Conservation (phyloP, 2,888 invertebrate species). For the Acronicta aceris region DNA sequence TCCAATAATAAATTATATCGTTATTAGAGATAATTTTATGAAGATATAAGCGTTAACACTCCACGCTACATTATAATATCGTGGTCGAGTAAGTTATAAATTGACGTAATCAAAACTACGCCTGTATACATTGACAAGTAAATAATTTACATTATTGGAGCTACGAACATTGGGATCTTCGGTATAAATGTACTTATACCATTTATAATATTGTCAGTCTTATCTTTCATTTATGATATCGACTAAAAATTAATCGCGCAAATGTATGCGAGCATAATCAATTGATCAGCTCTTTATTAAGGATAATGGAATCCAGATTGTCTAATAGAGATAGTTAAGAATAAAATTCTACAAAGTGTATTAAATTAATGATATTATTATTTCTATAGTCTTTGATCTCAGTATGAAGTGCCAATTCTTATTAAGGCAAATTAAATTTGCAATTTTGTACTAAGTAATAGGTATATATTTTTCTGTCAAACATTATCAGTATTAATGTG, state of each 20-base stretch:
- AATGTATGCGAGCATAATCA: not conserved
- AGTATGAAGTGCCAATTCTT: slow-evolving; percentile 45
- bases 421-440: slow-evolving; percentile 54
- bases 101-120: not conserved
- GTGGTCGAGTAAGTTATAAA: not conserved
- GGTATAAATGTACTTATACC: not conserved
- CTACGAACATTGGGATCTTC: not conserved
- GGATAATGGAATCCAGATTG: not conserved
- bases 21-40: too few relatives aligned
- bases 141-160: not conserved
- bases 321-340: not conserved
- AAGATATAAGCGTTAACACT: too few relatives aligned
- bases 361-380: not conserved
- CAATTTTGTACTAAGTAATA: slow-evolving; percentile 2
- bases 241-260: not conserved
- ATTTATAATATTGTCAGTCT: not conserved
- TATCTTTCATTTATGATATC: not conserved
- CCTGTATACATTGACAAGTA: too few relatives aligned
- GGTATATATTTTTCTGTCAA: not conserved
- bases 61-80: too few relatives aligned
- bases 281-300: not conserved
- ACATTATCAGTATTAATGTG: slow-evolving; percentile 29
- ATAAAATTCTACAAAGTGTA: slow-evolving; percentile 34
- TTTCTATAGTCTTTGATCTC: slow-evolving; percentile 36
- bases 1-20: too few relatives aligned